Percentiles rank a stretch among this genome's conserved stretches.
phyloP scores from a whole-genome alignment of 92 coral and sea anemone genomes.

The Porites evermanni region DNA sequence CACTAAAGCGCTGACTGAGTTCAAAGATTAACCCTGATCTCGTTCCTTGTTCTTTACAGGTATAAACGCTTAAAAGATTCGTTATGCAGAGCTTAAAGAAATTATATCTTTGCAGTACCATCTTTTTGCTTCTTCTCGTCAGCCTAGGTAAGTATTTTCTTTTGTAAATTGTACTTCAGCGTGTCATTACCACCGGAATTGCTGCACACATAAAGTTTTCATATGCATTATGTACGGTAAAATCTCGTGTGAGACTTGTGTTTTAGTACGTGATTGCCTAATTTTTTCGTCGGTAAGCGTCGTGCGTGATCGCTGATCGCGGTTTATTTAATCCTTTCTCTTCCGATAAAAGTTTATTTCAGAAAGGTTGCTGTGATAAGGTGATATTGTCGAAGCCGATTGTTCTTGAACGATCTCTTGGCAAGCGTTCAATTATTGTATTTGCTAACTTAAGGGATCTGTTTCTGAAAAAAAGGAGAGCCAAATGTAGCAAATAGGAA shows the following conservation, averaged over 20 bases:
- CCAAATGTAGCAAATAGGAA: neutral
- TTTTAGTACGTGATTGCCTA: neutral
- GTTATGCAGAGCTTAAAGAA: conserved; percentile 24
- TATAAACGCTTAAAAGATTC: neutral
- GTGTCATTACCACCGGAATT: neutral
- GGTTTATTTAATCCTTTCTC: conserved; percentile 3
- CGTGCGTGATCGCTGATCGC: conserved; percentile 24
- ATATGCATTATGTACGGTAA: neutral
- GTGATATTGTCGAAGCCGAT: conserved; percentile 39
- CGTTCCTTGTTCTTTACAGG: conserved; percentile 6
- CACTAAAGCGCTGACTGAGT: conserved; percentile 2
- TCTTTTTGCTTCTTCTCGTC: conserved; percentile 13
- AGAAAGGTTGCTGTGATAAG: conserved; percentile 27
- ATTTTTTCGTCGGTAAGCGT: neutral
- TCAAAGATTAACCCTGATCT: conserved; percentile 19
- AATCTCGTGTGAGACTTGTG: neutral
- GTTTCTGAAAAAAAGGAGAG: neutral
- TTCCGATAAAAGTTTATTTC: conserved; percentile 11
- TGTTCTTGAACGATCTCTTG: conserved; percentile 24
- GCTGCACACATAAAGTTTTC: neutral
- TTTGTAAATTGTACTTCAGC: neutral
- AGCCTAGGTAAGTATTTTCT: conserved; percentile 31
- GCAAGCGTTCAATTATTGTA: conserved; percentile 24
- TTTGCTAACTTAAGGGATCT: neutral
- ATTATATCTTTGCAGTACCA: conserved; percentile 11